Percentiles rank a stretch among this genome's conserved stretches.
These are phyloP conservation scores for Busarellus nigricollis DNA, from an alignment of 2,797 vertebrate genomes.

Conservation along the genomic window DNA sequence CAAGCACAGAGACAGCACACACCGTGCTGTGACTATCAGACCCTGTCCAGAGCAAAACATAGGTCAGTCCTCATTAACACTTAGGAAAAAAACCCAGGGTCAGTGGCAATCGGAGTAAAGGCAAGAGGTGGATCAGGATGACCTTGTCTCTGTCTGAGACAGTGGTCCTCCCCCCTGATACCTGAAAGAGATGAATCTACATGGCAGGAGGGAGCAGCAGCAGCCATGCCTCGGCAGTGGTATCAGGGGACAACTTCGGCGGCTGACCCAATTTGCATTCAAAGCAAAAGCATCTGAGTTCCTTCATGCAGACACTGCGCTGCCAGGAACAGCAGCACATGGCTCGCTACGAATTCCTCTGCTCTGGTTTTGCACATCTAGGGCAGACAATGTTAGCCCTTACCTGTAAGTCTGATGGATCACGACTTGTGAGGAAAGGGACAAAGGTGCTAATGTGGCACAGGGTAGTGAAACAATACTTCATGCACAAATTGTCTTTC, in stretches of 20 bases:
- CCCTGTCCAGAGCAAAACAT: background rate
- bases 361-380: background rate
- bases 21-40: background rate
- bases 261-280: slow-evolving; percentile 32
- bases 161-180: background rate
- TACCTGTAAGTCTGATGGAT: background rate
- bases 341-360: background rate
- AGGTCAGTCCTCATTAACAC: background rate
- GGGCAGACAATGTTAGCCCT: background rate
- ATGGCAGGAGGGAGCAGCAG: background rate
- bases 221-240: background rate
- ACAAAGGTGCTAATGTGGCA: background rate
- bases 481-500: background rate
- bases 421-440: background rate
- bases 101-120: background rate
- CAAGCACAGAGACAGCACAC: background rate
- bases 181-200: background rate
- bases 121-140: background rate
- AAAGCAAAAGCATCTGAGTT: background rate
- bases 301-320: background rate
- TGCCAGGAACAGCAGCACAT: background rate
- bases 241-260: background rate
- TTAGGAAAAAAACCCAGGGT: background rate
- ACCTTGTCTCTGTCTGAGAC: background rate
- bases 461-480: background rate